Conservation (phyloP, 1,140 invertebrate genomes). For the Drosophila albomicans region DNA sequence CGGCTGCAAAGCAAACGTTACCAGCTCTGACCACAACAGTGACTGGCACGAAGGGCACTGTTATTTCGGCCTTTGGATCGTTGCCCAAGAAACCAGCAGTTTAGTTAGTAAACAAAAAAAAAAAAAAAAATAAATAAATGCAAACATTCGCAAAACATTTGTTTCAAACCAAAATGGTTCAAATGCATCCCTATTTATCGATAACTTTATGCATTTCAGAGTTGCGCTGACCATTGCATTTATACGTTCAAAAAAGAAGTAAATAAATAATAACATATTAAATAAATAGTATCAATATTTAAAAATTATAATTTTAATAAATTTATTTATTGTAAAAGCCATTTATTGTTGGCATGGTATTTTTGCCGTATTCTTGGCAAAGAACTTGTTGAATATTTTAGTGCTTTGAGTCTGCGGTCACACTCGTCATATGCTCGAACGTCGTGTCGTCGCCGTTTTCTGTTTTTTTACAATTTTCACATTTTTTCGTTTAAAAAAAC, state of each 20-base stretch:
- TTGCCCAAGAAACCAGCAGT: conserved; percentile 90
- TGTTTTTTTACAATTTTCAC: conserved; percentile 52
- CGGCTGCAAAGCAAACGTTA: conserved; percentile 87
- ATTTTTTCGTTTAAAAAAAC: conserved; percentile 52
- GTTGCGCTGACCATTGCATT: too few relatives aligned
- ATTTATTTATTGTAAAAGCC: too few relatives aligned
- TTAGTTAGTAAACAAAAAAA: conserved; percentile 24
- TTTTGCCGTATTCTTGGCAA: conserved; percentile 11
- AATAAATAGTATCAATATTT: too few relatives aligned
- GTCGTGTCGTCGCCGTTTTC: conserved; percentile 56
- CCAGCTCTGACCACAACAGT: conserved; percentile 90
- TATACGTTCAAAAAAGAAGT: too few relatives aligned
- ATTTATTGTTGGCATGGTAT: conserved; percentile 9
- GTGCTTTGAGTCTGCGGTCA: conserved; percentile 22
- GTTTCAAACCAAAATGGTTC: neutral
- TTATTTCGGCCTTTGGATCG: conserved; percentile 95
- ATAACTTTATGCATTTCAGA: neutral
- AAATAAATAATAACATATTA: too few relatives aligned
- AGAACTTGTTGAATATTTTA: conserved; percentile 17
- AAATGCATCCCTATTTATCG: conserved; percentile 15
- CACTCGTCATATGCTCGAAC: conserved; percentile 46
- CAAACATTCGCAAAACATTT: too few relatives aligned
- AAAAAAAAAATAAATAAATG: neutral
- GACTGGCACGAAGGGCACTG: conserved; percentile 93
- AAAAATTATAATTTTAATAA: too few relatives aligned